phyloP scores from a whole-genome alignment of 1,140 invertebrate species.

The Hylaeus volcanicus region DNA sequence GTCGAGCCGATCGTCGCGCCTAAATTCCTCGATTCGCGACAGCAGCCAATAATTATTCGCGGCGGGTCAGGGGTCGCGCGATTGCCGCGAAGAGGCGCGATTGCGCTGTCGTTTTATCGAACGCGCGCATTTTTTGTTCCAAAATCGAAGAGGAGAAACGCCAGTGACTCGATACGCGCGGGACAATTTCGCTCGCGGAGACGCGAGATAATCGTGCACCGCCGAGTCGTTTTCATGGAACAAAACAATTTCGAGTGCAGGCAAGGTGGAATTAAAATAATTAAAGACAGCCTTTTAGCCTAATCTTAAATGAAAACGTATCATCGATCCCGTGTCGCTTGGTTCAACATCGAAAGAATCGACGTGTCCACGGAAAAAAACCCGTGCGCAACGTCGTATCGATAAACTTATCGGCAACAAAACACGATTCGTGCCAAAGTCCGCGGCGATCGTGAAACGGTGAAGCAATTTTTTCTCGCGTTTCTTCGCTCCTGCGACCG shows the following conservation, averaged over 20 bases:
- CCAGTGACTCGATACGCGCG: neutral
- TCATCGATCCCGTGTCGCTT: too few relatives aligned
- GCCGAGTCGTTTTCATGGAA: too few relatives aligned
- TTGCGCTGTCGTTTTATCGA: neutral
- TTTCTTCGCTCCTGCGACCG: neutral
- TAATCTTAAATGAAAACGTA: too few relatives aligned
- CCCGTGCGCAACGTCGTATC: too few relatives aligned
- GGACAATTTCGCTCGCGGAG: neutral
- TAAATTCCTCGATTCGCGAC: conserved; percentile 21
- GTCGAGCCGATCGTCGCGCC: conserved; percentile 23
- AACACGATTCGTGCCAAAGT: neutral
- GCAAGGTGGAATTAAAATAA: too few relatives aligned
- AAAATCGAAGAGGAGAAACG: neutral
- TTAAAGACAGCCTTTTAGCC: too few relatives aligned
- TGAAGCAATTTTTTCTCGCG: neutral
- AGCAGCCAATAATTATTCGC: neutral
- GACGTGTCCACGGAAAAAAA: conserved; percentile 16
- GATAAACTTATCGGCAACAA: conserved; percentile 13
- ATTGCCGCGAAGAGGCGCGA: neutral
- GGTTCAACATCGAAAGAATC: conserved; percentile 33
- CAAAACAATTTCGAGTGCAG: too few relatives aligned
- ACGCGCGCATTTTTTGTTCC: neutral
- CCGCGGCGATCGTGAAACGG: neutral
- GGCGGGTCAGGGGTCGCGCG: conserved; percentile 4
- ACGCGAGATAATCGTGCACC: neutral